A percentile compares a stretch with the other conserved stretches of the same genome.
Evolutionary conservation across 1,140 invertebrate species (phyloP).

Genomic region (Drosophila littoralis): DNA sequence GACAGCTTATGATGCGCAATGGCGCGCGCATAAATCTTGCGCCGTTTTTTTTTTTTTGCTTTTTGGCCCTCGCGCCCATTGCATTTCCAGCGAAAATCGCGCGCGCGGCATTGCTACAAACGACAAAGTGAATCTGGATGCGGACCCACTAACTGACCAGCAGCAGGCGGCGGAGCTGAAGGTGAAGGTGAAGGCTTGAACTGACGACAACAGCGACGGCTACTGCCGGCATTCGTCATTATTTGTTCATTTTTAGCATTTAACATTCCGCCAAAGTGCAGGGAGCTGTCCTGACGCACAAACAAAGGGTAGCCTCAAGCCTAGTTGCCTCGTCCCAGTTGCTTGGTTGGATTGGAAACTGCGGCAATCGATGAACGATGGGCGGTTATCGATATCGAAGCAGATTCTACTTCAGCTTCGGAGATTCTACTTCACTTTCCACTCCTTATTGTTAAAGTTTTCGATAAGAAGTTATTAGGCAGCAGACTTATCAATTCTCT

Average conservation of each 20-base stretch:
- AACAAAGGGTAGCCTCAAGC: conserved; percentile 35
- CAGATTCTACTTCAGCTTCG: too few relatives aligned
- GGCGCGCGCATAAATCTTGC: conserved; percentile 77
- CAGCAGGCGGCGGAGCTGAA: not conserved
- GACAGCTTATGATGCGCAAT: conserved; percentile 82
- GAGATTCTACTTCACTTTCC: too few relatives aligned
- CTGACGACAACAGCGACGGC: conserved; percentile 22
- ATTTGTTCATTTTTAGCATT: conserved; percentile 83
- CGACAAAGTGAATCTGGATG: conserved; percentile 42
- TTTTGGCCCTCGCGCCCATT: conserved; percentile 21
- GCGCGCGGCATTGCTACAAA: conserved; percentile 54
- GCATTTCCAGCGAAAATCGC: conserved; percentile 70
- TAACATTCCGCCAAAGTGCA: conserved; percentile 77
- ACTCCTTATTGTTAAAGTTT: too few relatives aligned
- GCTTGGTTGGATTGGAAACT: not conserved
- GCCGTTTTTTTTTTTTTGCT: conserved; percentile 35
- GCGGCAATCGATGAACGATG: not conserved
- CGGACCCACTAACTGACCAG: conserved; percentile 6
- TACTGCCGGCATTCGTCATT: conserved; percentile 76
- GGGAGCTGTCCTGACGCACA: conserved; percentile 30
- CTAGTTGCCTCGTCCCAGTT: conserved; percentile 13
- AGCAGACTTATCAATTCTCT: too few relatives aligned
- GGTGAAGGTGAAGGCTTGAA: not conserved
- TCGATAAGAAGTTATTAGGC: too few relatives aligned
- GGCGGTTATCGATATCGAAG: not conserved